Percentiles rank a stretch among this genome's conserved stretches.
phyloP scores from a whole-genome alignment of 2,113 vertebrate genomes.

The Ptilorrhoa leucosticta region DNA sequence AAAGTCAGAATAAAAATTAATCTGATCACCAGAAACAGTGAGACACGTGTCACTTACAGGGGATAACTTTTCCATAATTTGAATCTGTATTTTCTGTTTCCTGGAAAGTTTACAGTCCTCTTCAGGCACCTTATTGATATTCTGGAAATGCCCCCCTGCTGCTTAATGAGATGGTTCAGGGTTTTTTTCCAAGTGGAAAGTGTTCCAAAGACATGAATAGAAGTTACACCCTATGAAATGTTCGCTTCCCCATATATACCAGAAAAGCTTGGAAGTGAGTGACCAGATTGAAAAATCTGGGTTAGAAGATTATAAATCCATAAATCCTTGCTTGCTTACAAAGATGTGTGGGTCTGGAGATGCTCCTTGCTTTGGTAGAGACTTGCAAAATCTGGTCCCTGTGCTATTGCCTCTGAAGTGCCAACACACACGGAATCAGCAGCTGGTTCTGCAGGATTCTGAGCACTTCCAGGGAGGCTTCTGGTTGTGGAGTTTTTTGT shows the following conservation, averaged over 20 bases:
- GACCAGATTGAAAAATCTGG: neutral
- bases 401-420: neutral
- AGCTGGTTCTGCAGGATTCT: neutral
- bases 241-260: neutral
- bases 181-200: neutral
- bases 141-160: neutral
- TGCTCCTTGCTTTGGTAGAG: no score
- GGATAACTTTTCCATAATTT: neutral
- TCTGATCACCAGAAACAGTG: neutral
- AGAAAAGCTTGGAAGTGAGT: neutral
- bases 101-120: neutral
- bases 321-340: neutral
- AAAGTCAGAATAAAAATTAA: neutral
- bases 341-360: neutral
- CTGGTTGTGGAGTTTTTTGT: no score
- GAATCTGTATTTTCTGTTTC: neutral
- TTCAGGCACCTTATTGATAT: neutral
- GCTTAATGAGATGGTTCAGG: neutral
- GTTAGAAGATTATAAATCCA: neutral
- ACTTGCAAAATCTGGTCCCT: neutral
- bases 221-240: neutral
- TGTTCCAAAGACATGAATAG: neutral
- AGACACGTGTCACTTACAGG: neutral
- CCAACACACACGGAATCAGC: neutral
- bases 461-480: neutral